Evolutionary conservation across 2,888 invertebrate genomes (phyloP).

Genomic region (Melangyna quadrimaculata): DNA sequence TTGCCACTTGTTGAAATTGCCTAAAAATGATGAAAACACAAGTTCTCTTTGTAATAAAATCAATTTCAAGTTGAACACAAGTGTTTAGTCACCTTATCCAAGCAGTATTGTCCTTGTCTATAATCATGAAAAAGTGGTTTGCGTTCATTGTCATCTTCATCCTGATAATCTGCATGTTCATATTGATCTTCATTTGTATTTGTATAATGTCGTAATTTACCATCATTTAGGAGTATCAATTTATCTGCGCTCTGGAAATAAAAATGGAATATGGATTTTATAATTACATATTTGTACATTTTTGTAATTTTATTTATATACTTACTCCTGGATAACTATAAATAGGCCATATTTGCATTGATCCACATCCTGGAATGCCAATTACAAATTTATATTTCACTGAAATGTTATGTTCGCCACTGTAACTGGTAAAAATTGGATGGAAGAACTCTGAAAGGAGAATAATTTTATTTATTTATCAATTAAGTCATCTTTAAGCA

Average conservation of each 20-base stretch:
- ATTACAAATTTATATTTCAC: slow-evolving; percentile 84
- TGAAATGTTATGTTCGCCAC: slow-evolving; percentile 83
- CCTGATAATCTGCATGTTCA: slow-evolving; percentile 78
- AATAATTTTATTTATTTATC: no score
- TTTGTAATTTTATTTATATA: slow-evolving; percentile 20
- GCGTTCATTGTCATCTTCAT: slow-evolving; percentile 80
- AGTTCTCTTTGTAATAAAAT: background rate
- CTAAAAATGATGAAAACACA: slow-evolving; percentile 66
- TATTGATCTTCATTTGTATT: slow-evolving; percentile 81
- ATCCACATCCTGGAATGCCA: slow-evolving; percentile 87
- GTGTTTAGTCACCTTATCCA: slow-evolving; percentile 85
- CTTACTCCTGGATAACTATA: slow-evolving; percentile 82
- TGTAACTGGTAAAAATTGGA: slow-evolving; percentile 86
- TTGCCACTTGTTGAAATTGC: slow-evolving; percentile 76
- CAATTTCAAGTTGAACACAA: background rate
- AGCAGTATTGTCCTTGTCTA: slow-evolving; percentile 88
- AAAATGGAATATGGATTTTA: background rate
- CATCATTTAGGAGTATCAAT: slow-evolving; percentile 86
- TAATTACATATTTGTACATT: no score
- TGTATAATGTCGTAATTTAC: slow-evolving; percentile 88
- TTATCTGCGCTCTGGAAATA: slow-evolving; percentile 81
- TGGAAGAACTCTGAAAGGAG: slow-evolving; percentile 78
- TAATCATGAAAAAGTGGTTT: slow-evolving; percentile 86
- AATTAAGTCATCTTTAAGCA: no score
- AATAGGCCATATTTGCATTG: slow-evolving; percentile 86